Evolutionary conservation across 2,797 vertebrate genomes (phyloP).

Genomic region (Tapera naevia): DNA sequence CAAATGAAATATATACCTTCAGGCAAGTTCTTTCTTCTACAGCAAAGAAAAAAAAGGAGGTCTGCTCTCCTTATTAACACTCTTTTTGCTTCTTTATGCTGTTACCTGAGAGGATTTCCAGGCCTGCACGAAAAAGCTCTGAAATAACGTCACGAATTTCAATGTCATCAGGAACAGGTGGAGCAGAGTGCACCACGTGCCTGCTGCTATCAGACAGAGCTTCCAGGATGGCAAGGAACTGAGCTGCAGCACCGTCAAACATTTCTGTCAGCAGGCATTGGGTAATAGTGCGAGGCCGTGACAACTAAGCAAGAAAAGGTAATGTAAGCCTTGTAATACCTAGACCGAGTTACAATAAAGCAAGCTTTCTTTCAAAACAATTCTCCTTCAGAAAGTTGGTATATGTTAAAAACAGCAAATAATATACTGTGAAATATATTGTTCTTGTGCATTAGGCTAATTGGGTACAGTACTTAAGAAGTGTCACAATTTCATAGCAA

Average conservation of each 20-base stretch:
- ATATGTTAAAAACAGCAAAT: neutral
- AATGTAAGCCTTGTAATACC: neutral
- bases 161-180: conserved; percentile 76
- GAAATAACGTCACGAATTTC: conserved; percentile 82
- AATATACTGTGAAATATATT: neutral
- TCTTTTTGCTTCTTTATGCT: neutral
- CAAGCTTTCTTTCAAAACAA: neutral
- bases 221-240: conserved; percentile 88
- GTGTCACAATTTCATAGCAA: neutral
- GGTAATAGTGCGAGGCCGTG: conserved; percentile 83
- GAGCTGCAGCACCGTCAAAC: conserved; percentile 85
- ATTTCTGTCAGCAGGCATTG: conserved; percentile 83
- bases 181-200: conserved; percentile 72
- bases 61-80: neutral
- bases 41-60: neutral
- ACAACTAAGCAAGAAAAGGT: conserved; percentile 69
- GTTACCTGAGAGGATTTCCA: conserved; percentile 87
- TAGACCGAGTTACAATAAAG: neutral
- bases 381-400: neutral
- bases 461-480: neutral
- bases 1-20: neutral
- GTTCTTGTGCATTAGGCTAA: neutral
- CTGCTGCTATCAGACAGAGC: conserved; percentile 82
- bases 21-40: neutral
- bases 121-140: conserved; percentile 89